Percentiles rank a stretch among this genome's conserved stretches.
phyloP scores from a whole-genome alignment of 2,113 vertebrate genomes.

The Odocoileus virginianus region DNA sequence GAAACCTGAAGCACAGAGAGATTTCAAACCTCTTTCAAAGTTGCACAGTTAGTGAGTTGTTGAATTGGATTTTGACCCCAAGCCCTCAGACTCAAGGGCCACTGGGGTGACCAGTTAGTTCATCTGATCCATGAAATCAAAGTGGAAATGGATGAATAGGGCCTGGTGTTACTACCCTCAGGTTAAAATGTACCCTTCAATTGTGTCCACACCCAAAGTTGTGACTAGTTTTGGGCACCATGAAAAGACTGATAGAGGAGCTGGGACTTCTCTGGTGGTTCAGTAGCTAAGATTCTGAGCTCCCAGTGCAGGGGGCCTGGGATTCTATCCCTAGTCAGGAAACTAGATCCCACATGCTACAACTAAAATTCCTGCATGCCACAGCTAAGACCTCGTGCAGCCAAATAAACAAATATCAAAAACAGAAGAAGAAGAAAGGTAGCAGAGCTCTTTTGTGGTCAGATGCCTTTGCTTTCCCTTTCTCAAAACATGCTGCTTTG shows the following conservation, averaged over 20 bases:
- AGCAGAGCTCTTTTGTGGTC: not conserved
- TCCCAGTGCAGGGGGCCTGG: not conserved
- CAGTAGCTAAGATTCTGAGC: not conserved
- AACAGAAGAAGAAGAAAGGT: not conserved
- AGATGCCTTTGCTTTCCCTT: not conserved
- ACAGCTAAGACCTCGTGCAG: not conserved
- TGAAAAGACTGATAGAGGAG: not conserved
- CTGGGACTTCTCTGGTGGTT: not conserved
- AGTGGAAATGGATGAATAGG: not conserved
- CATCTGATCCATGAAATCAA: not conserved
- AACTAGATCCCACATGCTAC: not conserved
- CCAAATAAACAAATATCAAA: not conserved
- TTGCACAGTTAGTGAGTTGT: not conserved
- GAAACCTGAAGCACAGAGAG: not conserved
- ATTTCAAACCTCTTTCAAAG: not conserved
- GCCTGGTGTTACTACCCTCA: not conserved
- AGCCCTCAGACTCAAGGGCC: not conserved
- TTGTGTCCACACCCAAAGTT: not conserved
- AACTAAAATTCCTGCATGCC: not conserved
- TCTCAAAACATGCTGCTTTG: not conserved
- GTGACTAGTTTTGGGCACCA: not conserved
- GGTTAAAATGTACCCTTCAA: not conserved
- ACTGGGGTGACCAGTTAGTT: not conserved
- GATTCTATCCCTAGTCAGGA: not conserved
- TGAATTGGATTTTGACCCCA: not conserved